These are phyloP conservation scores for Drosophila orena DNA, from an alignment of 1,140 invertebrate species.

Conservation along the genomic window DNA sequence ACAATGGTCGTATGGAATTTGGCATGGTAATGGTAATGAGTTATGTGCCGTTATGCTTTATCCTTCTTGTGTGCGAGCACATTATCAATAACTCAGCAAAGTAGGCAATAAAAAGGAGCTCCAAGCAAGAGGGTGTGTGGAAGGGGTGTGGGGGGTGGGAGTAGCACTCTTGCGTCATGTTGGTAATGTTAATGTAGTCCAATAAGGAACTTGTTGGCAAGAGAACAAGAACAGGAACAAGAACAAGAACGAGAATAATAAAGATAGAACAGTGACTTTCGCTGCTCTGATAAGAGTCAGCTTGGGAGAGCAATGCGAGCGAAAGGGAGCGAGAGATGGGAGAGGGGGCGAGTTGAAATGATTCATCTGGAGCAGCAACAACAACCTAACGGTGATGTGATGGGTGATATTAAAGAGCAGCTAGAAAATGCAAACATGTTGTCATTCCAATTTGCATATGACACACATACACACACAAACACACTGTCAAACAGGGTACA, in stretches of 20 bases:
- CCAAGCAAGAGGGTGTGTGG: background rate
- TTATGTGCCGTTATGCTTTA: constrained; percentile 66
- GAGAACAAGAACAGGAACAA: background rate
- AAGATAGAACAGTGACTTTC: constrained; percentile 35
- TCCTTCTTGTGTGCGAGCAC: constrained; percentile 42
- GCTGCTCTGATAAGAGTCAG: constrained; percentile 36
- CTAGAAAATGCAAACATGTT: constrained; percentile 53
- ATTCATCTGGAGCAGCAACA: constrained; percentile 57
- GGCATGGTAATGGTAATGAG: constrained; percentile 80
- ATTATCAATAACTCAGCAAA: constrained; percentile 77
- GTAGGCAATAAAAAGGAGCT: constrained; percentile 74
- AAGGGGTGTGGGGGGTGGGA: background rate
- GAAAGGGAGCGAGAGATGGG: constrained; percentile 4
- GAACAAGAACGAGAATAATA: constrained; percentile 18
- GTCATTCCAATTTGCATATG: constrained; percentile 41
- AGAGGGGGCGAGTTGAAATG: constrained; percentile 37
- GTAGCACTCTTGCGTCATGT: constrained; percentile 36
- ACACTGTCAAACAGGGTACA: background rate
- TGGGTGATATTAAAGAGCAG: constrained; percentile 28
- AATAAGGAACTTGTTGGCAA: constrained; percentile 79
- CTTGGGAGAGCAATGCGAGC: background rate
- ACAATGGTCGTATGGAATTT: constrained; percentile 37
- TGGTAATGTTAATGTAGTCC: constrained; percentile 30
- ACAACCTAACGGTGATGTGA: constrained; percentile 21
- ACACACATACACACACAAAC: constrained; percentile 12